Conservation (phyloP, 2,113 vertebrate species). For the Neogobius melanostomus region DNA sequence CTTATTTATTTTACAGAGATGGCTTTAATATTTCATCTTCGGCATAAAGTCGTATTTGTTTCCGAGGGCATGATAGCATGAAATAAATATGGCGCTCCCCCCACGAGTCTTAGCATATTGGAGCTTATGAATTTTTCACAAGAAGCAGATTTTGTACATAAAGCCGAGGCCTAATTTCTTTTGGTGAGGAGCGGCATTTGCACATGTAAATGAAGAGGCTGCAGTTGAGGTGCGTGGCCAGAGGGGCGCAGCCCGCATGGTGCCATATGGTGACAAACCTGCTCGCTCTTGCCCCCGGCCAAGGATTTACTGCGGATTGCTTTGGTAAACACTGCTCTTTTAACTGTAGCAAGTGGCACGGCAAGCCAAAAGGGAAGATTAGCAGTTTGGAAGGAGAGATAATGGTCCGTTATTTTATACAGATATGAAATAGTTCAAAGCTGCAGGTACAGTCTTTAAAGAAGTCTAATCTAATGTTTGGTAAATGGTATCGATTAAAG, state of each 20-base stretch:
- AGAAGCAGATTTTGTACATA: slow-evolving; percentile 71
- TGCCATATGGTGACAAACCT: slow-evolving; percentile 72
- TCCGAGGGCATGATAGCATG: slow-evolving; percentile 72
- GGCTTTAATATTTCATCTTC: slow-evolving; percentile 80
- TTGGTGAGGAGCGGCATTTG: slow-evolving; percentile 39
- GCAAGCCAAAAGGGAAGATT: slow-evolving; percentile 48
- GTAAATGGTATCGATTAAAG: no score
- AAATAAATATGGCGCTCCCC: slow-evolving; percentile 75
- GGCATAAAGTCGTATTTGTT: slow-evolving; percentile 79
- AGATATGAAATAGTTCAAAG: no score
- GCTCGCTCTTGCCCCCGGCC: slow-evolving; percentile 54
- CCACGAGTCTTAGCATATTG: slow-evolving; percentile 68
- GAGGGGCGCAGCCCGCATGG: slow-evolving; percentile 56
- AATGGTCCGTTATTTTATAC: slow-evolving; percentile 7
- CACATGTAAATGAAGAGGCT: slow-evolving; percentile 63
- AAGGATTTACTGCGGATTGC: slow-evolving; percentile 67
- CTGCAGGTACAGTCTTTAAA: no score
- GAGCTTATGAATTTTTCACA: slow-evolving; percentile 71
- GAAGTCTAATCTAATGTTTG: no score
- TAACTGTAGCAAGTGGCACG: slow-evolving; percentile 51
- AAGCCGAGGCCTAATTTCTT: slow-evolving; percentile 68
- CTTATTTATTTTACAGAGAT: slow-evolving; percentile 81
- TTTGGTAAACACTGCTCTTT: slow-evolving; percentile 69
- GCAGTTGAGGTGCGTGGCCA: slow-evolving; percentile 66
- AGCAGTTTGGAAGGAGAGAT: slow-evolving; percentile 40